phyloP scores from a whole-genome alignment of 2,888 invertebrate genomes.

The Pyrocoelia pectoralis region DNA sequence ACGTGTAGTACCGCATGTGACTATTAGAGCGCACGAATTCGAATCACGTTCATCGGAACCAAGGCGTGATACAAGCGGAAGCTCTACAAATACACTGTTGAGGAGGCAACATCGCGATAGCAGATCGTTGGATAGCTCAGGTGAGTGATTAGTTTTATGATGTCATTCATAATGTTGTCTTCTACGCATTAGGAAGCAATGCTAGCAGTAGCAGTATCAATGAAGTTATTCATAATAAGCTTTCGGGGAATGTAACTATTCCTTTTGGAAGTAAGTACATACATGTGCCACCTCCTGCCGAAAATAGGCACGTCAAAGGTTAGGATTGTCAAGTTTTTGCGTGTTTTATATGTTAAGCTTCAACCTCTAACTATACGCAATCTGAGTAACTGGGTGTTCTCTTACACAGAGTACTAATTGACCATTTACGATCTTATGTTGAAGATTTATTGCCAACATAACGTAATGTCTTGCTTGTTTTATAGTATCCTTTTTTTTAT shows the following conservation, averaged over 20 bases:
- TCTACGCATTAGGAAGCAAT: conserved; percentile 58
- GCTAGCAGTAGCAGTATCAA: conserved; percentile 61
- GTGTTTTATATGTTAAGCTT: conserved; percentile 2
- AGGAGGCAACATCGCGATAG: conserved; percentile 61
- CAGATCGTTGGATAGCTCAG: conserved; percentile 64
- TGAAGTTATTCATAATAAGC: conserved; percentile 57
- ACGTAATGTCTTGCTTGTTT: conserved; percentile 1
- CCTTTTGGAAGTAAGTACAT: conserved; percentile 81
- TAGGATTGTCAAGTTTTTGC: conserved; percentile 37
- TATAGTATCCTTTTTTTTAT: no score
- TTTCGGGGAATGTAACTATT: conserved; percentile 79
- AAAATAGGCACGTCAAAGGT: conserved; percentile 61
- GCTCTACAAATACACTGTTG: conserved; percentile 43
- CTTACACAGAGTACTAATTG: conserved; percentile 13
- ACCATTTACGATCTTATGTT: conserved; percentile 21
- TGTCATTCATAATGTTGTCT: conserved; percentile 33
- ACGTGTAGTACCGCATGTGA: conserved; percentile 77
- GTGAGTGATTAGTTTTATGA: conserved; percentile 49
- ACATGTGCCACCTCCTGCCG: conserved; percentile 78
- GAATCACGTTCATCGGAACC: conserved; percentile 65
- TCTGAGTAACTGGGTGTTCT: background rate
- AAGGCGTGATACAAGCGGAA: conserved; percentile 49
- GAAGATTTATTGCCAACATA: conserved; percentile 20
- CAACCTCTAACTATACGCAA: background rate
- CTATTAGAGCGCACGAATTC: conserved; percentile 75